phyloP scores from a whole-genome alignment of 2,888 invertebrate species.

The Chymomyza caudatula region DNA sequence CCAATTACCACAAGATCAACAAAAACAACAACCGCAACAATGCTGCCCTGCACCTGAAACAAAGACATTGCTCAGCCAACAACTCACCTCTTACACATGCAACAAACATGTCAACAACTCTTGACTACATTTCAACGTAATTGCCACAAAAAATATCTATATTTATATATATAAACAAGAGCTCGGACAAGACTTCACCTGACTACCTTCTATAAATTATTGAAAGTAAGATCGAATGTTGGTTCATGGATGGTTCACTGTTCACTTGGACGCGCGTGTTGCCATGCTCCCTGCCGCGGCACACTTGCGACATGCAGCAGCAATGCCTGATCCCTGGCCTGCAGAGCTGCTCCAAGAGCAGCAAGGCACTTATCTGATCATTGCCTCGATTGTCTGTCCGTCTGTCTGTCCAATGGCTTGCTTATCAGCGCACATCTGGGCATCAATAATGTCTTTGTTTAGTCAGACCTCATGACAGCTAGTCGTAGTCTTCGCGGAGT shows the following conservation, averaged over 20 bases:
- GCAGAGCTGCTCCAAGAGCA: slow-evolving; percentile 38
- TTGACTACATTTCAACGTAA: slow-evolving; percentile 69
- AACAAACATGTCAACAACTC: slow-evolving; percentile 65
- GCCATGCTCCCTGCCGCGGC: neutral
- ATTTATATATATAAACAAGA: slow-evolving; percentile 28
- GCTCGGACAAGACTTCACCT: slow-evolving; percentile 63
- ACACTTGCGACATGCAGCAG: neutral
- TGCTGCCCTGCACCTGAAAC: neutral
- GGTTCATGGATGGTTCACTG: too few relatives aligned
- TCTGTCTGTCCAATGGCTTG: neutral
- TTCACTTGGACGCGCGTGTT: slow-evolving; percentile 27
- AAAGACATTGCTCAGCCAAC: slow-evolving; percentile 20
- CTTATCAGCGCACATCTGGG: slow-evolving; percentile 61
- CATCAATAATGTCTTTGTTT: slow-evolving; percentile 74
- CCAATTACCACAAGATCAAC: slow-evolving; percentile 64
- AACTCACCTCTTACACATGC: neutral
- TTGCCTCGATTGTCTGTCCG: slow-evolving; percentile 13
- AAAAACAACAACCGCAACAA: slow-evolving; percentile 40
- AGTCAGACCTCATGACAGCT: slow-evolving; percentile 47
- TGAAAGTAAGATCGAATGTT: slow-evolving; percentile 42
- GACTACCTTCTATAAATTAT: slow-evolving; percentile 70
- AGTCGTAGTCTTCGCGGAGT: neutral
- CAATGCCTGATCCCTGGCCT: neutral
- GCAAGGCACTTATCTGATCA: slow-evolving; percentile 45
- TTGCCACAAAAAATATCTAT: slow-evolving; percentile 44